phyloP scores from a whole-genome alignment of 2,113 vertebrate species.

The Hippopotamus amphibius region DNA sequence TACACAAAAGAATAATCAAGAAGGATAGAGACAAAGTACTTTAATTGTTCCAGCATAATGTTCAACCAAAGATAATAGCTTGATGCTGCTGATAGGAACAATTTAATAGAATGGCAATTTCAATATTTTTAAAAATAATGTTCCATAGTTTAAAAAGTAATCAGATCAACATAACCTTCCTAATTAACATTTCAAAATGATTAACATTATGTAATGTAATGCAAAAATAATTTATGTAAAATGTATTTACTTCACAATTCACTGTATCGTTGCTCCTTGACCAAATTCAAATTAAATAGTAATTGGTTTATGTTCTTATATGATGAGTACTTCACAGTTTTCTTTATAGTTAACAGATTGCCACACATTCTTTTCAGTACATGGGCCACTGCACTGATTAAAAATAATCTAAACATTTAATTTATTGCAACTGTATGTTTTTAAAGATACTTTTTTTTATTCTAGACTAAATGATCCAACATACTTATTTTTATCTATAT shows the following conservation, averaged over 20 bases:
- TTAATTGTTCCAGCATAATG: constrained; percentile 88
- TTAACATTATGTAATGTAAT: constrained; percentile 89
- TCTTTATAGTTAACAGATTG: constrained; percentile 87
- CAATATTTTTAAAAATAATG: constrained; percentile 90
- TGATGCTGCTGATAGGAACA: constrained; percentile 87
- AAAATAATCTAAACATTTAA: constrained; percentile 83
- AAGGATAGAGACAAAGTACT: constrained; percentile 87
- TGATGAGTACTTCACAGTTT: constrained; percentile 83
- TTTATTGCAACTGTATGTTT: constrained; percentile 82
- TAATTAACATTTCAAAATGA: constrained; percentile 92
- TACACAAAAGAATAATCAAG: constrained; percentile 83
- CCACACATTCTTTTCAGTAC: constrained; percentile 80
- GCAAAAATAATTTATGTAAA: constrained; percentile 88
- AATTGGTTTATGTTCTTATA: constrained; percentile 88
- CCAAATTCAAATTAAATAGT: constrained; percentile 90
- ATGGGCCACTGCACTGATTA: constrained; percentile 80
- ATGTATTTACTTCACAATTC: constrained; percentile 88
- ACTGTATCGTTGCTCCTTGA: constrained; percentile 88
- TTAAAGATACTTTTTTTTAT: constrained; percentile 82
- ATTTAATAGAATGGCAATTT: constrained; percentile 90
- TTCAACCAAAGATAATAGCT: constrained; percentile 87
- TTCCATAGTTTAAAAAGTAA: constrained; percentile 90
- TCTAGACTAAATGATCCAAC: constrained; percentile 82
- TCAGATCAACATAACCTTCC: constrained; percentile 91
- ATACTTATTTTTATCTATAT: constrained; percentile 79